These are phyloP conservation scores for Athalia rosae DNA, from an alignment of 2,888 invertebrate genomes.

Conservation along the genomic window DNA sequence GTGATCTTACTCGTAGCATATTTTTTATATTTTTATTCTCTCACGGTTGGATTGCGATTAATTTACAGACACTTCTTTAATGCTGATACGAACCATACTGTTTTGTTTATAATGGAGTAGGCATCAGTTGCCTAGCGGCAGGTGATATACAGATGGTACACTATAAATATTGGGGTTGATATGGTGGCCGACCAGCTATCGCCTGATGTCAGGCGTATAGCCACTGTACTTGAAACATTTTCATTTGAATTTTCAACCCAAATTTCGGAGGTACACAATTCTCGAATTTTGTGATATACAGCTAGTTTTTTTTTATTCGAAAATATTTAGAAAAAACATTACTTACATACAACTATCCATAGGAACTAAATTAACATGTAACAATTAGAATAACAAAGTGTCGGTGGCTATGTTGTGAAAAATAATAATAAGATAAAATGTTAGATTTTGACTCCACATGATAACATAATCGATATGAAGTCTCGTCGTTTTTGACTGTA, in stretches of 20 bases:
- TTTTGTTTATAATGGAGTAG: slow-evolving; percentile 31
- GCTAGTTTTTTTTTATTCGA: background rate
- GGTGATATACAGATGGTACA: slow-evolving; percentile 34
- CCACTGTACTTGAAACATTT: too few species aligned
- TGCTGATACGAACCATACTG: slow-evolving; percentile 1
- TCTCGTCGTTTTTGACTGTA: too few species aligned
- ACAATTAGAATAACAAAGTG: too few species aligned
- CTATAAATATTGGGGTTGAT: background rate
- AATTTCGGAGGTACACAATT: too few species aligned
- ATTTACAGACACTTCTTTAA: background rate
- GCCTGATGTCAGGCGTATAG: too few species aligned
- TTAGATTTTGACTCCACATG: too few species aligned
- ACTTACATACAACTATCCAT: background rate
- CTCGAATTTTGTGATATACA: too few species aligned
- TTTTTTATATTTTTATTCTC: slow-evolving; percentile 39
- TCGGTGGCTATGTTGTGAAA: too few species aligned
- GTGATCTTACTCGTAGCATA: slow-evolving; percentile 66
- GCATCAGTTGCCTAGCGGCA: slow-evolving; percentile 39
- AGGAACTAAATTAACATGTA: slow-evolving; percentile 9
- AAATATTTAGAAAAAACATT: background rate
- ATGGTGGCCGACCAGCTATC: too few species aligned
- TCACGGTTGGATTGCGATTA: background rate
- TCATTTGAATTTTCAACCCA: too few species aligned
- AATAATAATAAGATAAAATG: too few species aligned
- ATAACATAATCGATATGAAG: too few species aligned